Percentiles rank a stretch among this genome's conserved stretches.
Evolutionary conservation across 2,888 invertebrate genomes (phyloP).

Genomic region (Dione juno): DNA sequence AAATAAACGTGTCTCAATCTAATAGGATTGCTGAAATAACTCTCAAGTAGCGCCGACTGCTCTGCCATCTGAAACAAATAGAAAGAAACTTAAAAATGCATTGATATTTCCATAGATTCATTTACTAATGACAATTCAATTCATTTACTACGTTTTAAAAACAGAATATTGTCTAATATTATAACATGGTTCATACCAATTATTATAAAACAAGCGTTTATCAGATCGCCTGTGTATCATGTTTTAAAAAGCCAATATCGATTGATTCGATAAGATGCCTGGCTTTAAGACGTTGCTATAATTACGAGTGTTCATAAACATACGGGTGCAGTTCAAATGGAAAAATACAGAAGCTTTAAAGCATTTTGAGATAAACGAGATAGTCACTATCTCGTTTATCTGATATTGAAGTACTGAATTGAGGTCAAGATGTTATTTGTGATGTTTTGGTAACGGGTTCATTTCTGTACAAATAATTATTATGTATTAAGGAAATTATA

Average conservation of each 20-base stretch:
- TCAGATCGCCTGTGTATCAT: constrained; percentile 21
- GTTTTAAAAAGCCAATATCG: constrained; percentile 32
- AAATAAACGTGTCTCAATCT: no score
- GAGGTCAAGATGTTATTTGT: neutral
- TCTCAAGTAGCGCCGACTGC: no score
- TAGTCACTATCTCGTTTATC: neutral
- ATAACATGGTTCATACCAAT: neutral
- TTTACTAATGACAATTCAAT: no score
- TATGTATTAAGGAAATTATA: neutral
- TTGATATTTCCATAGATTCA: no score
- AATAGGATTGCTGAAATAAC: no score
- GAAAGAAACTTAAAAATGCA: no score
- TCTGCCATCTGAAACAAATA: no score
- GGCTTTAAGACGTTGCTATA: constrained; percentile 17
- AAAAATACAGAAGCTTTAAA: constrained; percentile 52
- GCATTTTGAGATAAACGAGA: neutral
- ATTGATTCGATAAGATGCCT: constrained; percentile 29
- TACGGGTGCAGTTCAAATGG: constrained; percentile 57
- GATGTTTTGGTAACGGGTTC: neutral
- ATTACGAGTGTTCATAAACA: constrained; percentile 50
- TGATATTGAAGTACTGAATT: neutral
- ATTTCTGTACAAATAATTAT: neutral
- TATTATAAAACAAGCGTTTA: constrained; percentile 16
- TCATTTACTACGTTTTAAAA: no score
- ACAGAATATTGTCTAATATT: neutral